Base-by-base conservation (phyloP, 2,888 invertebrate genomes). In the Cylloceria caligata region DNA sequence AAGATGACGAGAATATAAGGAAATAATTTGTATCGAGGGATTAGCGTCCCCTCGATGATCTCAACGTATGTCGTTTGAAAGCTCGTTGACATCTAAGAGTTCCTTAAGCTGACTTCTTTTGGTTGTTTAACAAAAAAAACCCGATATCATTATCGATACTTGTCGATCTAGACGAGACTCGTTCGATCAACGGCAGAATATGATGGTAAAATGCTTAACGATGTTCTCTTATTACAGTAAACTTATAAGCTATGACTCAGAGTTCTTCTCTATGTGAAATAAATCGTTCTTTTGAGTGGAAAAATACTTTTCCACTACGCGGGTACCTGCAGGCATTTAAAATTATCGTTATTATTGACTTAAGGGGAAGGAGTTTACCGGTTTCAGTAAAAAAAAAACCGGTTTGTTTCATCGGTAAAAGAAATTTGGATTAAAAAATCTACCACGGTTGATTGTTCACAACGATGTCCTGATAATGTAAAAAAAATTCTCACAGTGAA, bases 21-120 rank as follows among this genome's bases (percentile, higher is more conserved):
- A 81, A 75, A 81, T 78, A 62, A 78, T 74, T 80, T 77, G 78
- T 71, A 73, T 85, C 85, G 82, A 76, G 52, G 85, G 80, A 83
- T 86, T 85, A 86, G 16, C 27, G 60, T 69, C 68, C 19, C 39
- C 60, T 47, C 34, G 39, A 72, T 42, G 52, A 69, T 64, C 19
- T 64, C 49, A 24, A 81, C 42, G 68, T 68, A 72, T 55, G 77
- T 73, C 73, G 73, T 64, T 81, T 73, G 77, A 68, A 68, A 77
- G 68, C 71, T 76, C 49, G 7, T 57, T 62, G 73, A 77, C 73
- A 71, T 64, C 65, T 57, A 76, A 57, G 75, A 16, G 67, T 42
- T 80, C 30, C n/a, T 42, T 81, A 42, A 72, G 67, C 65, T 76
- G 52, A 49, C 60, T 57, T 45, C 36, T 64, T 68, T 77, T 62